Conservation (phyloP, 2,888 invertebrate species). For the Pseudococcus viburni region DNA sequence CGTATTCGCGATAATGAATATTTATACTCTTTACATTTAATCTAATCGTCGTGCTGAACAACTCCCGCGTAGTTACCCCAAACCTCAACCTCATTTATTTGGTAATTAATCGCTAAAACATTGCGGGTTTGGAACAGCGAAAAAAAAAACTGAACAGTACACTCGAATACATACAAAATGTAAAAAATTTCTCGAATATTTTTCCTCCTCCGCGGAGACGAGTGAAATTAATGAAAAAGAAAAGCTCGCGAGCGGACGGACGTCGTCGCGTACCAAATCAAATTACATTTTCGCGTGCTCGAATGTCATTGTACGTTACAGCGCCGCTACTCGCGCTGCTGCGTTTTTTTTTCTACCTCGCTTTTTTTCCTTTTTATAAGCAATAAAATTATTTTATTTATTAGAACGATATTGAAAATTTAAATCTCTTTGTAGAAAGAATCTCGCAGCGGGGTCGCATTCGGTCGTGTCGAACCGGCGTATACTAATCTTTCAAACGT, state of each 20-base stretch:
- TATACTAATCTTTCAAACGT: not conserved
- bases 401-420: conserved; percentile 55
- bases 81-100: conserved; percentile 15
- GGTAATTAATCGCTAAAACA: conserved; percentile 23
- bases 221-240: conserved; percentile 8
- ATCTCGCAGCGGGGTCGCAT: not conserved
- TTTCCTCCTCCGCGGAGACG: conserved; percentile 22
- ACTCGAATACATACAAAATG: not conserved
- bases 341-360: not conserved
- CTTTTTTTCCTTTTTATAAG: conserved; percentile 1
- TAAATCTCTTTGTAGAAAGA: conserved; percentile 41
- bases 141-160: not conserved
- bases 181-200: conserved; percentile 50
- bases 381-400: conserved; percentile 55
- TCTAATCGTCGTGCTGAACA: conserved; percentile 18
- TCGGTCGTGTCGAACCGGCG: not conserved
- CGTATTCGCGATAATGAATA: conserved; percentile 30
- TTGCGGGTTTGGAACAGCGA: not conserved
- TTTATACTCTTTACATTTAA: conserved; percentile 22
- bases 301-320: conserved; percentile 12
- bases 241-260: conserved; percentile 20
- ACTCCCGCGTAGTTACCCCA: not conserved
- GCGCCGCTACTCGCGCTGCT: not conserved
- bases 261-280: conserved; percentile 24
- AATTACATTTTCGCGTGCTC: conserved; percentile 53